Evolutionary conservation across 2,797 vertebrate genomes (phyloP).

Genomic region (Zonotrichia albicollis): DNA sequence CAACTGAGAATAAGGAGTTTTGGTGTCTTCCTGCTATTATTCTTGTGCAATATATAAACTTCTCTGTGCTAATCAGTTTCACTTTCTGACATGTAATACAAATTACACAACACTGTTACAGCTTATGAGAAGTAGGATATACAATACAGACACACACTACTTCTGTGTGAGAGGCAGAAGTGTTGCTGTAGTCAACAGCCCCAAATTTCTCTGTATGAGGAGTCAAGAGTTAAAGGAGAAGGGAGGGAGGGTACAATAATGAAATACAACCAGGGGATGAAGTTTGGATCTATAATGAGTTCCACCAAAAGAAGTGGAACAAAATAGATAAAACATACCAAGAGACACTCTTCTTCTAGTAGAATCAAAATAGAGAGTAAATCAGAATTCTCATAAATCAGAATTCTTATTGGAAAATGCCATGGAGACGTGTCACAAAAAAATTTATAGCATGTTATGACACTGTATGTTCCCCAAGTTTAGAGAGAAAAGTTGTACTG

Average conservation of each 20-base stretch:
- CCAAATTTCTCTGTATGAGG: neutral
- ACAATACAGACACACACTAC: neutral
- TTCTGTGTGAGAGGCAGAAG: neutral
- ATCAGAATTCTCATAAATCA: neutral
- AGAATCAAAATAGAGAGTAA: neutral
- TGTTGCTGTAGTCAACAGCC: neutral
- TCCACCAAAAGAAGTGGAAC: neutral
- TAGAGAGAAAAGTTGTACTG: neutral
- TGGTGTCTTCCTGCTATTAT: neutral
- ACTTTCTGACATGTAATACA: neutral
- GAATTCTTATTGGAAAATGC: neutral
- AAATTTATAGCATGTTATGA: neutral
- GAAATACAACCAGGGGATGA: neutral
- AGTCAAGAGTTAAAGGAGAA: neutral
- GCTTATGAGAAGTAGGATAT: neutral
- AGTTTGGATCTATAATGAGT: neutral
- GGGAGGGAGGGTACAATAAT: neutral
- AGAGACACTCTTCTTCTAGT: neutral
- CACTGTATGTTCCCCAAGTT: fast-evolving
- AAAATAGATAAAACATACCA: neutral
- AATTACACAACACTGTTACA: neutral
- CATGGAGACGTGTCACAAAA: neutral
- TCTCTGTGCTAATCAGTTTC: neutral
- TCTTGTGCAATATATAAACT: neutral
- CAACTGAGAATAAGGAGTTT: neutral